These are phyloP conservation scores for Helogale parvula DNA, from an alignment of 2,113 vertebrate genomes.

Conservation along the genomic window DNA sequence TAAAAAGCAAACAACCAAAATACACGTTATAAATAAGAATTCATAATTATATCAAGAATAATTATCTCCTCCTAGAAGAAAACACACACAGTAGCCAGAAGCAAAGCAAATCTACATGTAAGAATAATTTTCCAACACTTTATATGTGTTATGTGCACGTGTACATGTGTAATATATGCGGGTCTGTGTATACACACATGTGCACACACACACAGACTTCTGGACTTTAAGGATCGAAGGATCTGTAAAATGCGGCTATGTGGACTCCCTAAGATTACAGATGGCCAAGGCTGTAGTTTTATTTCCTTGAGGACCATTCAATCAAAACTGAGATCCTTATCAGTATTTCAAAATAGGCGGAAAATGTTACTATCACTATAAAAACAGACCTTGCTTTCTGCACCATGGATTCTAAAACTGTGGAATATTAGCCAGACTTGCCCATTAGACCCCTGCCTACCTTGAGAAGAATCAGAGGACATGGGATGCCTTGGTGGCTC, in stretches of 20 bases:
- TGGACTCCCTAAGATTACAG: background rate
- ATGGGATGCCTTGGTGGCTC: too few relatives aligned
- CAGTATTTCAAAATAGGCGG: background rate
- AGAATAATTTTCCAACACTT: background rate
- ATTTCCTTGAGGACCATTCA: background rate
- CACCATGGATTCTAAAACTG: background rate
- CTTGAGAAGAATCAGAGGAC: background rate
- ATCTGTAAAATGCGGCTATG: background rate
- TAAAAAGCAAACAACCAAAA: background rate
- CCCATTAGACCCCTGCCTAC: background rate
- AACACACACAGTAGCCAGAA: background rate
- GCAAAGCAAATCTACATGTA: background rate
- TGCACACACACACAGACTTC: background rate
- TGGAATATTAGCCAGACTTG: fast-evolving
- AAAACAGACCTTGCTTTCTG: background rate
- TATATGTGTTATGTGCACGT: background rate
- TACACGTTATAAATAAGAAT: background rate
- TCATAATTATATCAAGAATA: background rate
- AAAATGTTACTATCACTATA: background rate
- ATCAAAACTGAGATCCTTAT: background rate
- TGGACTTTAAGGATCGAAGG: background rate
- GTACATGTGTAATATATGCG: background rate
- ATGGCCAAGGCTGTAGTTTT: background rate
- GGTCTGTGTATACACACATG: background rate
- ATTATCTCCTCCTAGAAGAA: background rate